These are phyloP conservation scores for Oryzias celebensis DNA, from an alignment of 2,113 vertebrate genomes.

Conservation along the genomic window DNA sequence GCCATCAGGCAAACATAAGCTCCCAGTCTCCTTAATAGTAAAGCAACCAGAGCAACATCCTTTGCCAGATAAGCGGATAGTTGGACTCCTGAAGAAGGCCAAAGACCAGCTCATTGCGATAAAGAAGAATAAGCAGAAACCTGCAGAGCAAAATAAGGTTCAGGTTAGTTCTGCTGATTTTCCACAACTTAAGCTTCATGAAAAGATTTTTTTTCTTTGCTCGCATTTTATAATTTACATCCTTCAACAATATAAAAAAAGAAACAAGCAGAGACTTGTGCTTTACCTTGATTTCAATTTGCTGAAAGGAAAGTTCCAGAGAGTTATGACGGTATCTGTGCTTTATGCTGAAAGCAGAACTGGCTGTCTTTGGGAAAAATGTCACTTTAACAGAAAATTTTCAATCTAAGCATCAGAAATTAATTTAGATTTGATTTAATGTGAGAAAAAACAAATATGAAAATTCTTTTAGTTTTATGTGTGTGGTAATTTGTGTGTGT, in stretches of 20 bases:
- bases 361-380: conserved; percentile 30
- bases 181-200: neutral
- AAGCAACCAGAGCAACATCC: conserved; percentile 91
- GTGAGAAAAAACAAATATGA: neutral
- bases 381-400: conserved; percentile 20
- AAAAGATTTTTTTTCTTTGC: conserved; percentile 14
- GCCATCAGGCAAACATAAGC: conserved; percentile 76
- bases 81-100: conserved; percentile 91
- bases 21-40: conserved; percentile 84
- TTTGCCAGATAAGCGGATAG: conserved; percentile 91
- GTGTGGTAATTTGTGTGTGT: neutral
- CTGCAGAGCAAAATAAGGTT: conserved; percentile 90
- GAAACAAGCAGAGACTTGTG: conserved; percentile 4
- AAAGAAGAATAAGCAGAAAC: conserved; percentile 95
- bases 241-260: conserved; percentile 45
- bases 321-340: conserved; percentile 50
- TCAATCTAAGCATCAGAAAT: conserved; percentile 21
- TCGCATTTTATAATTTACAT: conserved; percentile 36
- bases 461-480: conserved; percentile 3
- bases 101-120: conserved; percentile 95
- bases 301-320: conserved; percentile 65
- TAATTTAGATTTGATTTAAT: neutral
- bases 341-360: conserved; percentile 47
- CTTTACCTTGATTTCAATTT: conserved; percentile 60
- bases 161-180: conserved; percentile 80